These are phyloP conservation scores for Dinomys branickii DNA, from an alignment of 2,113 vertebrate genomes.

Conservation along the genomic window DNA sequence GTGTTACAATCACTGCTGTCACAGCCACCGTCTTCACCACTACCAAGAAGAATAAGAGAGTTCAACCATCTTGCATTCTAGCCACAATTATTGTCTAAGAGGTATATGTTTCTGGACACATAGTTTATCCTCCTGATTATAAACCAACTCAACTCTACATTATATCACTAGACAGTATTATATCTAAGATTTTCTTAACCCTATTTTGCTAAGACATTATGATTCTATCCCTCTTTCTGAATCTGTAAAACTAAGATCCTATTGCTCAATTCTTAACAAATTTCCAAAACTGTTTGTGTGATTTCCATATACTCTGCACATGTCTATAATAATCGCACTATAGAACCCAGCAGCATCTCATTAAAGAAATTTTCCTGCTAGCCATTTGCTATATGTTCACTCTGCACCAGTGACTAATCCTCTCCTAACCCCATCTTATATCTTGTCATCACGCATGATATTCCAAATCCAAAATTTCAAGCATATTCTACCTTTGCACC, in stretches of 20 bases:
- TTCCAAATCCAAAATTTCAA: neutral
- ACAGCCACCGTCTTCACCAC: neutral
- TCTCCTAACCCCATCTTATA: neutral
- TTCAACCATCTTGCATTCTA: neutral
- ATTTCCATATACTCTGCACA: neutral
- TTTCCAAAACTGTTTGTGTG: neutral
- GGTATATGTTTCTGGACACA: neutral
- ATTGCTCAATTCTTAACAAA: neutral
- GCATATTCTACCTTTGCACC: neutral
- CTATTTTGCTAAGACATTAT: neutral
- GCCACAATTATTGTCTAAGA: neutral
- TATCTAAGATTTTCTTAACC: neutral
- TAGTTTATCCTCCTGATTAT: neutral
- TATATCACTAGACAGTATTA: neutral
- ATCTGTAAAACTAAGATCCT: neutral
- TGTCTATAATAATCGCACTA: neutral
- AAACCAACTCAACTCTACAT: neutral
- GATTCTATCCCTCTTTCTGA: neutral
- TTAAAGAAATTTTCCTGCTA: neutral
- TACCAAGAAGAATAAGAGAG: neutral
- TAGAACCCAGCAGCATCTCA: neutral
- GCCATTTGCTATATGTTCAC: neutral
- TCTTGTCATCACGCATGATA: neutral
- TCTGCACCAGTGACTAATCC: neutral
- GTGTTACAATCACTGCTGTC: neutral